Base-by-base conservation (phyloP, 2,113 vertebrate genomes). In the Cyanoliseus patagonus region DNA sequence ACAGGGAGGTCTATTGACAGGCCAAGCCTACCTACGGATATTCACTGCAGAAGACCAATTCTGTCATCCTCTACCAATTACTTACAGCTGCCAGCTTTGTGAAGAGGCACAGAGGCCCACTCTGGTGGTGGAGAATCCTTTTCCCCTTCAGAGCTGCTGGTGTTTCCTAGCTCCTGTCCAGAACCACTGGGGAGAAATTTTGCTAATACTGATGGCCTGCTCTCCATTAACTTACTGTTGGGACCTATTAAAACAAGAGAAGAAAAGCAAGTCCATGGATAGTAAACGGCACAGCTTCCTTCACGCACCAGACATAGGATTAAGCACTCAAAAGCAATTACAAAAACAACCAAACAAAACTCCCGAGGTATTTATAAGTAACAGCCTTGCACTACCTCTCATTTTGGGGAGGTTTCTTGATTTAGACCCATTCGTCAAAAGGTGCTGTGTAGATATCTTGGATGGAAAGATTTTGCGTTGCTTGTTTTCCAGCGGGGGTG, bases 121-220 rank as follows among this genome's bases (percentile, higher is more conserved):
- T 99, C 99, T 2, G 99, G 99, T 8, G 99, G 97, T 7, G 99
- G 98, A 51, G 98, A 99, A 73, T 99, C 99, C 94, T 99, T 99
- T 97, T 99, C 99, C 28, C 99, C 99, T 93, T 99, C 99, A 39
- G 99, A 99, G 96, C 99, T 99, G 97, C 99, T 99, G 97, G 99
- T 99, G 95, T 98, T 99, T 81, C 99, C 98, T 30, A 98, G 97
- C 93, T 99, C 99, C 41, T 98, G 98, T 47, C 97, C 97, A 24
- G 98, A 98, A 94, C 98, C 91, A 87, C 96, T 96, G 52, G 98
- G 98, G 66, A 99, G 97, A 94, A 99, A 97, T 96, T 99, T 99
- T 80, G 96, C 97, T 83, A 99, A 95, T 57, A 98, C 96, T 67
- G 98, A 97, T 70, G 98, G 98, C n/a, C 98, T 98, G 72, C 79